phyloP scores from a whole-genome alignment of 2,113 vertebrate genomes.

The Phaethon lepturus region DNA sequence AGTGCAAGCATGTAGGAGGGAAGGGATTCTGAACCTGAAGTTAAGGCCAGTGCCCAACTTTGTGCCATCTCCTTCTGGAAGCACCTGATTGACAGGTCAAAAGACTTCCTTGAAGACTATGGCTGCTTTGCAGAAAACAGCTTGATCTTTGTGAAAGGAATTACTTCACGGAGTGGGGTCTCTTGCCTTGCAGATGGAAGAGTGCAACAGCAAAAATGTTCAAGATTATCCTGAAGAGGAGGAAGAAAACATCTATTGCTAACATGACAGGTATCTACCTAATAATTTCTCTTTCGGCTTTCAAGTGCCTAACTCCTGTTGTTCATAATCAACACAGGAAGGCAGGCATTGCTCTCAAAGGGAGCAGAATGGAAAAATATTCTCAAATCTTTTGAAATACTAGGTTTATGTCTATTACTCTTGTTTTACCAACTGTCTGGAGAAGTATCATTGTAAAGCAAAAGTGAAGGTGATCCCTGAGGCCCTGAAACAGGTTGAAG shows the following conservation, averaged over 20 bases:
- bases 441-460: not conserved
- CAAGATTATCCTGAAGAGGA: not conserved
- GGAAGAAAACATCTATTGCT: not conserved
- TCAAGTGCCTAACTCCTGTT: not conserved
- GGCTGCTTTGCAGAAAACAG: not conserved
- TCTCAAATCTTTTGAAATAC: not conserved
- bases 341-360: not conserved
- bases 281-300: not conserved
- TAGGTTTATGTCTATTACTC: not conserved
- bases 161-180: not conserved
- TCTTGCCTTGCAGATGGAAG: not conserved
- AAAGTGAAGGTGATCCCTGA: not conserved
- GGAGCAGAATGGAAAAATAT: not conserved
- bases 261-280: fast-evolving
- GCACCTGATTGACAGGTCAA: not conserved
- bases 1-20: not conserved
- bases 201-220: not conserved
- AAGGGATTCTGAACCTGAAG: not conserved
- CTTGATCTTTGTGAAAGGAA: not conserved
- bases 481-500: not conserved
- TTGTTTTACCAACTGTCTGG: not conserved
- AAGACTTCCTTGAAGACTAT: not conserved
- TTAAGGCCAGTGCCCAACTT: not conserved
- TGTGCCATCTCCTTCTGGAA: not conserved
- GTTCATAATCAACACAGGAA: not conserved